Evolutionary conservation across 2,797 vertebrate species (phyloP).

Genomic region (Pipistrellus nathusii): DNA sequence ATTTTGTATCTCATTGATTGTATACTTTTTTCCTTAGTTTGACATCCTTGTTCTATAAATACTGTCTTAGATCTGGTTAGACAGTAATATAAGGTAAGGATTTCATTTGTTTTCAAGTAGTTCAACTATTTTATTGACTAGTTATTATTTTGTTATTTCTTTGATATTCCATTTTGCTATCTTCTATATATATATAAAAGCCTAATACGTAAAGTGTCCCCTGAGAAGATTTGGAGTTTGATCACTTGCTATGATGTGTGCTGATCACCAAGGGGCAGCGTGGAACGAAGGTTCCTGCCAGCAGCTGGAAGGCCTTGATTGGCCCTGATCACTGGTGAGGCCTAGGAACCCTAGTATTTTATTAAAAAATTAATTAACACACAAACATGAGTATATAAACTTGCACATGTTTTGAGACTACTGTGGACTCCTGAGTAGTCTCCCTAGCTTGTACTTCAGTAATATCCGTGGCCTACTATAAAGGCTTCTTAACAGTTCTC

Average conservation of each 20-base stretch:
- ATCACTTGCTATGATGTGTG: no score
- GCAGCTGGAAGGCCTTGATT: no score
- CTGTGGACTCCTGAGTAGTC: neutral
- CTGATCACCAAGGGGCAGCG: no score
- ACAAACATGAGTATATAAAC: neutral
- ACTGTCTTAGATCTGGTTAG: neutral
- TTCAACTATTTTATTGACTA: neutral
- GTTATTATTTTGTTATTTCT: neutral
- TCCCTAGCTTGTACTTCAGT: neutral
- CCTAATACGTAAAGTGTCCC: no score
- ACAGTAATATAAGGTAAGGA: neutral
- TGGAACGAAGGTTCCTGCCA: no score
- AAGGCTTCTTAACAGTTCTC: neutral
- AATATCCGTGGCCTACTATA: neutral
- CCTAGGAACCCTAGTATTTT: neutral
- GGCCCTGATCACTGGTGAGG: no score
- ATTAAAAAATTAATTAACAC: neutral
- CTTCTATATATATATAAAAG: no score
- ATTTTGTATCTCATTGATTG: neutral
- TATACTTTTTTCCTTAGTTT: neutral
- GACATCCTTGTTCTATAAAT: slow-evolving; percentile 11
- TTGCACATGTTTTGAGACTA: neutral
- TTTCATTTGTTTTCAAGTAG: slow-evolving; percentile 37
- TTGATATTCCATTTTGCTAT: neutral
- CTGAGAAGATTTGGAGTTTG: no score